Conservation (phyloP, 2,113 vertebrate genomes). For the Heterochromis multidens region DNA sequence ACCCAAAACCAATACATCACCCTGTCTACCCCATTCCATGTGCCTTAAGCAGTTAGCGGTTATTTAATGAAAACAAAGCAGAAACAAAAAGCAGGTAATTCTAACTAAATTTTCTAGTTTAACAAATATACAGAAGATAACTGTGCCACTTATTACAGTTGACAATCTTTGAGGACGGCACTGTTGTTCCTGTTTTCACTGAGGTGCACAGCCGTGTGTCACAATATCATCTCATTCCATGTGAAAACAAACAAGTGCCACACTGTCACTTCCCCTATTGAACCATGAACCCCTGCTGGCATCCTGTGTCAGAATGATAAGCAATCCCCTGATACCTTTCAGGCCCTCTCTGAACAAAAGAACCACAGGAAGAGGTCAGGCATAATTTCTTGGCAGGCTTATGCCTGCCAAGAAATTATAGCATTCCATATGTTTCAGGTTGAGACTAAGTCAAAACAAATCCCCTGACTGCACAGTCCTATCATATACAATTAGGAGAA, state of each 20-base stretch:
- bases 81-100: not conserved
- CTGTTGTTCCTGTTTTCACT: conserved; percentile 58
- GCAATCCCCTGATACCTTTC: conserved; percentile 61
- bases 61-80: not conserved
- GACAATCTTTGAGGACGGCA: conserved; percentile 30
- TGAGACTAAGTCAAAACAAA: conserved; percentile 65
- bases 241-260: conserved; percentile 66
- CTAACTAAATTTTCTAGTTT: not conserved
- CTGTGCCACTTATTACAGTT: not conserved
- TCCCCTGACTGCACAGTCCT: conserved; percentile 19
- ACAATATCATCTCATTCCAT: conserved; percentile 57
- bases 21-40: not conserved
- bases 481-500: conserved; percentile 48
- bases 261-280: conserved; percentile 70
- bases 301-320: conserved; percentile 75
- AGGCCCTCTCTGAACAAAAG: conserved; percentile 64
- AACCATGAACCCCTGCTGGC: conserved; percentile 61
- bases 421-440: conserved; percentile 63
- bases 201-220: conserved; percentile 53
- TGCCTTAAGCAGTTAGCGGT: not conserved
- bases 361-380: conserved; percentile 64
- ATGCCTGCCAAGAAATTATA: conserved; percentile 59
- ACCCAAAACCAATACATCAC: conserved; percentile 27
- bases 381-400: conserved; percentile 29
- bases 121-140: not conserved